A percentile compares a stretch with the other conserved stretches of the same genome.
phyloP scores from a whole-genome alignment of 2,888 invertebrate species.

The Harpalus rufipes region DNA sequence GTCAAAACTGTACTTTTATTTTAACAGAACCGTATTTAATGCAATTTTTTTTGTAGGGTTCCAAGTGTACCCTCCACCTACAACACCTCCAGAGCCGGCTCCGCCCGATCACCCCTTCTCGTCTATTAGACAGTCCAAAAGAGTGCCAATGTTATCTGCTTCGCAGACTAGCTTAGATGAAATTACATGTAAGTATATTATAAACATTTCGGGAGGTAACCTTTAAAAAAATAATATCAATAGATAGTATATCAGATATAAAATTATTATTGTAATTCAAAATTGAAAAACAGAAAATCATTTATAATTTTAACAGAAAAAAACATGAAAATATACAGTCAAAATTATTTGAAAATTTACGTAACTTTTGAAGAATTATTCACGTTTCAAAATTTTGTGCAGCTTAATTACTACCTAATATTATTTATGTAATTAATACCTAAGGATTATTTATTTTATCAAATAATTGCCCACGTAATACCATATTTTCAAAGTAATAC shows the following conservation, averaged over 20 bases:
- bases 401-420: too few species aligned
- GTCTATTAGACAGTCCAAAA: conserved; percentile 78
- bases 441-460: too few species aligned
- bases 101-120: conserved; percentile 84
- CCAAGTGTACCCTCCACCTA: conserved; percentile 90
- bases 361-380: too few species aligned
- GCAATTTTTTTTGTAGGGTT: conserved; percentile 79
- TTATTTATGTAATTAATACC: too few species aligned
- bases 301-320: background rate
- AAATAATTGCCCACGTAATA: too few species aligned
- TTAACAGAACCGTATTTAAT: background rate
- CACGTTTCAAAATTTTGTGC: too few species aligned
- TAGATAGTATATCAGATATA: background rate
- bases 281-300: background rate
- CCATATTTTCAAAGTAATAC: too few species aligned
- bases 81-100: conserved; percentile 91
- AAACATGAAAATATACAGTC: too few species aligned
- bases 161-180: conserved; percentile 84
- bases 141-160: conserved; percentile 77
- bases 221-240: conserved; percentile 14
- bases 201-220: conserved; percentile 13
- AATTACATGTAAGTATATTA: conserved; percentile 80
- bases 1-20: background rate
- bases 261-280: background rate
- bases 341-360: too few species aligned